Conservation (phyloP, 2,888 invertebrate genomes). For the Apodemia mormo region DNA sequence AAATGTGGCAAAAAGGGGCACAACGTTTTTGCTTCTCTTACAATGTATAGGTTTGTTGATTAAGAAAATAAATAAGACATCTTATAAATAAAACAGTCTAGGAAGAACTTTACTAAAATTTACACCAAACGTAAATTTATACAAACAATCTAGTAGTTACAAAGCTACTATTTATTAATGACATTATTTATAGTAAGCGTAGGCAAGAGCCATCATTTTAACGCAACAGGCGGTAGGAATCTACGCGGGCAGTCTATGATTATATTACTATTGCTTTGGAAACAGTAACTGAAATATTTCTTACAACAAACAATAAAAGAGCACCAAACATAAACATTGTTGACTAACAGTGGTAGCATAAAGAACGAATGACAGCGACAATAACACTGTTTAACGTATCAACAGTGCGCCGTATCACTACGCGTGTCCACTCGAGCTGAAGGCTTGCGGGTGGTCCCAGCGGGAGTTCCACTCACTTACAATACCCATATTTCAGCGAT, state of each 20-base stretch:
- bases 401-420: conserved; percentile 35
- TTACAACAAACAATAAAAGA: conserved; percentile 9
- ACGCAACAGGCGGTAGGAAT: conserved; percentile 17
- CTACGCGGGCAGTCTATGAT: conserved; percentile 18
- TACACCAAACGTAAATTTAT: conserved; percentile 8
- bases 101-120: background rate
- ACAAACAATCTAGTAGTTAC: conserved; percentile 11
- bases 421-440: conserved; percentile 43
- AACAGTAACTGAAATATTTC: conserved; percentile 22
- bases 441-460: conserved; percentile 74
- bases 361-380: conserved; percentile 40
- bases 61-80: background rate
- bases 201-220: conserved; percentile 8
- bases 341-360: conserved; percentile 31
- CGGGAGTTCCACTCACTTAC: conserved; percentile 62
- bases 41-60: too few relatives aligned
- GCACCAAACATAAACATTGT: conserved; percentile 24
- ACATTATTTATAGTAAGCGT: conserved; percentile 14
- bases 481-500: conserved; percentile 74
- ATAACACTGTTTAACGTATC: conserved; percentile 41
- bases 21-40: too few relatives aligned
- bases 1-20: too few relatives aligned
- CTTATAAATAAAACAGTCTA: background rate
- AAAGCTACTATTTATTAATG: conserved; percentile 14
- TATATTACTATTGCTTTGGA: conserved; percentile 34